phyloP scores from a whole-genome alignment of 2,113 vertebrate species.

The Camelus bactrianus region DNA sequence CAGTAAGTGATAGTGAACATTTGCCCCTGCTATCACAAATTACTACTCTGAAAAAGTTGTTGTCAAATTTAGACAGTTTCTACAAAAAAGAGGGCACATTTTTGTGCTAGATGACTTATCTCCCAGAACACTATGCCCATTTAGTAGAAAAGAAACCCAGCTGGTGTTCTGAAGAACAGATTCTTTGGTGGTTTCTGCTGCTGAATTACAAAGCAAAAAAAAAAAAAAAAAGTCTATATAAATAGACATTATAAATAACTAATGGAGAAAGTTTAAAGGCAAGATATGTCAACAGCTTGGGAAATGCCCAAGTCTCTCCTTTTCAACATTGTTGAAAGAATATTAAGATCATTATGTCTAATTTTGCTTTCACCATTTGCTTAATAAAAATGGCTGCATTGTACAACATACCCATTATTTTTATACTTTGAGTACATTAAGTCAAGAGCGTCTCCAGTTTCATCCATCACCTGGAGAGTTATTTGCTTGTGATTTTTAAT shows the following conservation, averaged over 20 bases:
- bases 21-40: conserved; percentile 49
- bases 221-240: conserved; percentile 63
- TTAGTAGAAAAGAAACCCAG: conserved; percentile 56
- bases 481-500: conserved; percentile 12
- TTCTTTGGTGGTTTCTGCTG: not conserved
- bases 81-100: conserved; percentile 55
- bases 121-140: not conserved
- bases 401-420: not conserved
- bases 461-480: not conserved
- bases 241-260: conserved; percentile 55
- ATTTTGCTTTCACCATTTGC: conserved; percentile 58
- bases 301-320: conserved; percentile 12
- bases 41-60: conserved; percentile 50
- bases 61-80: conserved; percentile 53
- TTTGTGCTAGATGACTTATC: conserved; percentile 10
- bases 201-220: conserved; percentile 1
- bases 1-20: not conserved
- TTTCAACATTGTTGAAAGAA: not conserved
- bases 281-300: not conserved
- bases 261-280: conserved; percentile 42
- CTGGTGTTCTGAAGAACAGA: conserved; percentile 57
- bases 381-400: conserved; percentile 34
- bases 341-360: conserved; percentile 30
- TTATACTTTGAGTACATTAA: not conserved
- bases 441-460: conserved; percentile 46